Conservation (phyloP, 2,113 vertebrate species). For the Lanius collurio region DNA sequence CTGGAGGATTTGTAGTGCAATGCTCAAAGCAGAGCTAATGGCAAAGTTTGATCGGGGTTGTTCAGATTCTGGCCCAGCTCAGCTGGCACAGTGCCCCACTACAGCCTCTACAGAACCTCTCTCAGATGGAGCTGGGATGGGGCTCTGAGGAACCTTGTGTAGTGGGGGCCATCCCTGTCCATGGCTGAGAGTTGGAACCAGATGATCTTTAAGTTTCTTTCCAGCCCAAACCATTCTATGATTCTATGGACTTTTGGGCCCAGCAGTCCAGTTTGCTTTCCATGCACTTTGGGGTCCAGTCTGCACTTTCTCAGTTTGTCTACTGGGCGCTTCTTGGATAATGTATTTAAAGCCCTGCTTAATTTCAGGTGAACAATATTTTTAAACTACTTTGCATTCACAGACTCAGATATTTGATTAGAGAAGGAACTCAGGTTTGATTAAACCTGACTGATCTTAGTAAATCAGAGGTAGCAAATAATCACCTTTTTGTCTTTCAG, state of each 20-base stretch:
- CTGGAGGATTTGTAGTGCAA: neutral
- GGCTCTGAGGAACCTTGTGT: neutral
- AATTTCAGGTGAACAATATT: neutral
- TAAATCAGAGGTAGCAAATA: neutral
- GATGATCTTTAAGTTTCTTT: neutral
- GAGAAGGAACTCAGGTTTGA: neutral
- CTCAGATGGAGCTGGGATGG: rapidly evolving
- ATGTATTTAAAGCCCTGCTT: neutral
- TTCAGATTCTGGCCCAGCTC: neutral
- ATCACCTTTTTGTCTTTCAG: neutral
- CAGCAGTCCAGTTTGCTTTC: neutral
- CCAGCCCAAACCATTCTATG: neutral
- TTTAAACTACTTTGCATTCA: neutral
- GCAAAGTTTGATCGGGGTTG: neutral
- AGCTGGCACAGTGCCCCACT: neutral
- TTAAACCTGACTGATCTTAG: neutral
- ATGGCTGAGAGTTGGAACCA: neutral
- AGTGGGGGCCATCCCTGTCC: neutral
- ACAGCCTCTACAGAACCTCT: neutral
- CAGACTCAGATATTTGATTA: neutral
- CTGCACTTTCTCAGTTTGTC: neutral
- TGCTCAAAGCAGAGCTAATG: neutral
- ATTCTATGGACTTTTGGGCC: neutral
- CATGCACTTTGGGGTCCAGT: no score
- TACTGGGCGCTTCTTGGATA: neutral